Evolutionary conservation across 2,113 vertebrate genomes (phyloP).

Genomic region (Agapornis roseicollis): DNA sequence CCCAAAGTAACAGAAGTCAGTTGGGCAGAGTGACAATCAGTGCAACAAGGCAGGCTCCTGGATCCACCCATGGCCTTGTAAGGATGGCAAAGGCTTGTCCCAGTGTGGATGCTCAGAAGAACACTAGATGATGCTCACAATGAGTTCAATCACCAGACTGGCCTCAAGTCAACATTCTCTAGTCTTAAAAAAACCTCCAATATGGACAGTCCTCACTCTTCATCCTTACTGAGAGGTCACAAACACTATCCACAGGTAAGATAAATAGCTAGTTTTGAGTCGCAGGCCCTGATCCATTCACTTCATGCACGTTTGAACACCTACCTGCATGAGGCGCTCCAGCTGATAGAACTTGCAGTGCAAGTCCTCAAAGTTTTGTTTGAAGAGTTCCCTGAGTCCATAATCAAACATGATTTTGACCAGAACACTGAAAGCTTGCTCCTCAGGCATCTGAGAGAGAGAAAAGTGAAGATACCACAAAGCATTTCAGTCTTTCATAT

Average conservation of each 20-base stretch:
- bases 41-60: background rate
- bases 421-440: constrained; percentile 97
- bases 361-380: constrained; percentile 99
- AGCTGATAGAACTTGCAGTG: constrained; percentile 99
- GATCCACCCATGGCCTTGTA: background rate
- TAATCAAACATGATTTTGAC: constrained; percentile 99
- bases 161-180: background rate
- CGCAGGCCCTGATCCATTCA: accelerated
- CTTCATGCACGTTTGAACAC: background rate
- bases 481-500: background rate
- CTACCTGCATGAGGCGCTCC: constrained; percentile 97
- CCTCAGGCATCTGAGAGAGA: constrained; percentile 92
- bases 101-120: background rate
- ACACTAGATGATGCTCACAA: background rate
- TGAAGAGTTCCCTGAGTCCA: constrained; percentile 99
- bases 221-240: background rate
- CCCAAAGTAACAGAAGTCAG: background rate
- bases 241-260: accelerated
- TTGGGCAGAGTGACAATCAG: background rate
- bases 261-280: background rate
- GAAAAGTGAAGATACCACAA: background rate
- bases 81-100: background rate
- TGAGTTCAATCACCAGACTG: background rate
- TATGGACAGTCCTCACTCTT: background rate
- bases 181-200: background rate